Evolutionary conservation across 2,888 invertebrate species (phyloP), one percentile per base, ranked within the genome.

Genomic region (Drosophila stalkeri): DNA sequence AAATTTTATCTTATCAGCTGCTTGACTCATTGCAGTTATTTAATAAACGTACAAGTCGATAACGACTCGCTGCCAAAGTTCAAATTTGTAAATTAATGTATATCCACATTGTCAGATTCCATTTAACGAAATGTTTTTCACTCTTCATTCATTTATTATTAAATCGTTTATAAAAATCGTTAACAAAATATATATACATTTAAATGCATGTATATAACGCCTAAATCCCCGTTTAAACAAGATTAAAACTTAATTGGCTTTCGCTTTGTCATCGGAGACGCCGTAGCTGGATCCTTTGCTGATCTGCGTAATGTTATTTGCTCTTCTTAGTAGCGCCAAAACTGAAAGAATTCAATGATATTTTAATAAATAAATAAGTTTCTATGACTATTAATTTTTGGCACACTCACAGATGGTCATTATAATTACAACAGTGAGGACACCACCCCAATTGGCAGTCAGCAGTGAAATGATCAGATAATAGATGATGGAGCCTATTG

Each of bases 201-300:
- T 52, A 47, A 44, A 44, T 55, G n/a, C 49, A 62, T 61, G 39
- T 61, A 71, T 9, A 67, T 16, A 35, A 14, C 1, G 33, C 18
- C 52, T 7, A 54, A 51, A 44, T 44, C 18, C 51, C 51, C 49
- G 23, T 41, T 37, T 6, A 59, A 59, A 27, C 11, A 9, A 11
- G 16, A 3, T 49, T 16, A 18, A 39, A 14, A 27, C 33, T 46
- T 77, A 77, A 33, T 67, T 75, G 8, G 62, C 31, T 47, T 77
- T 77, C 14, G 74, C 4, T 16, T 77, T 77, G 23, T 3, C 46
- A 1, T 11, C 56, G 31, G 12, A 11, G 6, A 65, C 67, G 9
- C 83, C 83, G 33, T 84, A 84, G 14, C 44, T 66, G 39, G 83
- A 84, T 5, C 57, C 71, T 39, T 84, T 84, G 66, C 83, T 80